phyloP scores from a whole-genome alignment of 1,140 invertebrate genomes.

The Cotesia chilonis region DNA sequence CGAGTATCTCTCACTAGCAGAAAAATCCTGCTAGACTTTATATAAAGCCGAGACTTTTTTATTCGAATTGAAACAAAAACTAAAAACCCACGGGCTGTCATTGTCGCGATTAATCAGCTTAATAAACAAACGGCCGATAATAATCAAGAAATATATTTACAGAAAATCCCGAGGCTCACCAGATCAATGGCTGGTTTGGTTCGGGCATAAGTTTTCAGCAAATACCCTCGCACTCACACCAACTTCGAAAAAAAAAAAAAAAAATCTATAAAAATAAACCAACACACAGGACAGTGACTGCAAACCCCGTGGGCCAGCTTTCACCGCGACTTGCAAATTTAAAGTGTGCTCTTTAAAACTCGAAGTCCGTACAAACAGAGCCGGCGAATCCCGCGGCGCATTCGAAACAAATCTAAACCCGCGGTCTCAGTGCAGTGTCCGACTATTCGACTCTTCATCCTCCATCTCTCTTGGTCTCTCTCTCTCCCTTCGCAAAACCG shows the following conservation, averaged over 20 bases:
- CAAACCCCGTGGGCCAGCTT: constrained; percentile 44
- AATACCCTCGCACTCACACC: not conserved
- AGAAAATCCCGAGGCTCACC: not conserved
- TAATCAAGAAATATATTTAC: constrained; percentile 17
- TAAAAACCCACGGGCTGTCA: no score
- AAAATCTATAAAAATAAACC: constrained; percentile 13
- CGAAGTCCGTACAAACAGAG: constrained; percentile 25
- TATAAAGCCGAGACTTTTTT: no score
- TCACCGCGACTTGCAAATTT: constrained; percentile 56
- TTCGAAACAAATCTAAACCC: constrained; percentile 36
- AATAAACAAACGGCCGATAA: constrained; percentile 14
- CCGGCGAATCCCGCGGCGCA: constrained; percentile 25
- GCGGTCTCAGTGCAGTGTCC: constrained; percentile 4
- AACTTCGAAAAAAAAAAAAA: not conserved
- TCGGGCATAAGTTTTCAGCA: not conserved
- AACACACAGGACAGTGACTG: no score
- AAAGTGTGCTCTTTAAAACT: constrained; percentile 29
- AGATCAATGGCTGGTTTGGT: constrained; percentile 33
- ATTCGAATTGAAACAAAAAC: no score
- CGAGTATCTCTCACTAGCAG: no score
- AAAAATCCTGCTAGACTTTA: no score
- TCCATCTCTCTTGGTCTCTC: not conserved
- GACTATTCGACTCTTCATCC: no score
- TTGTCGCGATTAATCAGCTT: constrained; percentile 11
- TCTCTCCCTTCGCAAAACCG: constrained; percentile 12